These are phyloP conservation scores for Pollimyrus isidori DNA, from an alignment of 2,113 vertebrate species.

Conservation along the genomic window DNA sequence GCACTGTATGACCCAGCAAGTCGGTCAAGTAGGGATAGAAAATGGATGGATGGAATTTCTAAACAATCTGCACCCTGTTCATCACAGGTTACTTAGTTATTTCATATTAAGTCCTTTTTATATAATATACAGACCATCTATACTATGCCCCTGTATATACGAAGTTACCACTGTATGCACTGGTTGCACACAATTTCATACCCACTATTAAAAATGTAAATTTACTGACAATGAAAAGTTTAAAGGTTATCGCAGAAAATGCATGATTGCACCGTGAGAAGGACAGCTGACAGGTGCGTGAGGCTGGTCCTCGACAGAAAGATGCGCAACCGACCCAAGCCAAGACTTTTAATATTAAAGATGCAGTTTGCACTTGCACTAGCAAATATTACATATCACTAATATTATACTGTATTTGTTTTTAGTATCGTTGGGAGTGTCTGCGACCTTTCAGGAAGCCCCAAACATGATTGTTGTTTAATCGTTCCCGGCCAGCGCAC, in stretches of 20 bases:
- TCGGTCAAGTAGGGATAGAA: background rate
- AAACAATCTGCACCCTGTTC: background rate
- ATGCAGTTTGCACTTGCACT: background rate
- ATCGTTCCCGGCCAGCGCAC: too few species aligned
- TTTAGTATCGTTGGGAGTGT: too few species aligned
- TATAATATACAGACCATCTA: background rate
- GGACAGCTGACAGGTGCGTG: background rate
- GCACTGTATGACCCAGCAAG: background rate
- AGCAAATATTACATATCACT: too few species aligned
- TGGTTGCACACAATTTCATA: background rate
- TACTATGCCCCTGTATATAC: background rate
- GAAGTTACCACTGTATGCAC: background rate
- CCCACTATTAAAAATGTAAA: background rate
- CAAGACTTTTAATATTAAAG: background rate
- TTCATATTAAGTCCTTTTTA: background rate
- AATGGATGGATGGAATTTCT: background rate
- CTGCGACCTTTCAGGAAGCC: too few species aligned
- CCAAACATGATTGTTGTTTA: too few species aligned
- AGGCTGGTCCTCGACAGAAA: background rate
- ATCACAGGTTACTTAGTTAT: background rate
- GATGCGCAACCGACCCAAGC: background rate
- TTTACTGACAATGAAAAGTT: background rate
- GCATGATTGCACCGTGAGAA: background rate
- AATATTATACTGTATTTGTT: too few species aligned
- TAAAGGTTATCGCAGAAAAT: background rate